Evolutionary conservation across 2,113 vertebrate genomes (phyloP), one percentile per base, ranked within the genome.

Genomic region (Orthochromis malagaraziensis): DNA sequence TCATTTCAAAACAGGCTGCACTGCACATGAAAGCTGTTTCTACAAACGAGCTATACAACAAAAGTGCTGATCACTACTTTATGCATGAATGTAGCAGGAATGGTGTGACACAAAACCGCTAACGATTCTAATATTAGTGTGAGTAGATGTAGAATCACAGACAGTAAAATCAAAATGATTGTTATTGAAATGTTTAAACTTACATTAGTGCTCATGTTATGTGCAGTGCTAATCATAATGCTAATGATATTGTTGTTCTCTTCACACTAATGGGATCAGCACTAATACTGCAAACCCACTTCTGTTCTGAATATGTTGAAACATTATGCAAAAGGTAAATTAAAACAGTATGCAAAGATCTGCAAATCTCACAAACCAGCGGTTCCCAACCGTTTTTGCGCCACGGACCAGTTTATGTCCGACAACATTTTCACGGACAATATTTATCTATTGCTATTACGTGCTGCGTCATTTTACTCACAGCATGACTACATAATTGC

Each of bases 71-170:
- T 42, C 38, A 9, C 12, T 70, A 0, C 12, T 70, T 24, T 16
- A 42, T 3, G 1, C 2, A 0, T 70, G 35, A 4, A 42, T 40
- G 63, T 14, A 42, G 0, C n/a, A 68, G 63, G 63, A 40, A 40
- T 0, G 63, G 5, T 24, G n/a, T 40, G 19, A 70, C 19, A 40
- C 33, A 68, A 38, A 65, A 38, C 31, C 0, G 1, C 60, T 38
- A 63, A 7, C 17, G 1, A 65, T n/a, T 65, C 0, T 65, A 65
- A 0, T 65, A 65, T 65, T 65, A 65, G 0, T 38, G 31, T 38
- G 60, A 65, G 33, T 38, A 65, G 10, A 38, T 65, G 19, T 65
- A 10, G 0, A 13, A 38, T 65, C 33, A 0, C 19, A 65, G 33
- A n/a, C 19, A n/a, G 10, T n/a, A 2, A 65, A 65, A 65, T 65